These are phyloP conservation scores for Camponotus vicinus DNA, from an alignment of 1,140 invertebrate genomes.

Conservation along the genomic window DNA sequence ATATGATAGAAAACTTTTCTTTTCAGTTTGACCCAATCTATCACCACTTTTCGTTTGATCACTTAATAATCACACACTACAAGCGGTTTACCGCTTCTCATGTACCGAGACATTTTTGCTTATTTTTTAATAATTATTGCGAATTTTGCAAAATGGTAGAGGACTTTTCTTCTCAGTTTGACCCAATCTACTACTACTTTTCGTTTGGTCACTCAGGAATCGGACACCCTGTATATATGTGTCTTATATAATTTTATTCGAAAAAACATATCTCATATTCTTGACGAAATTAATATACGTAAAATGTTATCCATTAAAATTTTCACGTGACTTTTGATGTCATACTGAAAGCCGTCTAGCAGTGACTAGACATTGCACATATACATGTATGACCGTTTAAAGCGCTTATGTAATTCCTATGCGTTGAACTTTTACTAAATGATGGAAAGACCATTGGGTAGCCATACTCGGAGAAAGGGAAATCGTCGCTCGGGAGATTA, in stretches of 20 bases:
- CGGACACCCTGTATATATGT: neutral
- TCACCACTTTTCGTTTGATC: no score
- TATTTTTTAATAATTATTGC: no score
- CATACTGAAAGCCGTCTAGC: neutral
- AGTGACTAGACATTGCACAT: neutral
- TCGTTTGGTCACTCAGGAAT: no score
- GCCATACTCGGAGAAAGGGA: constrained; percentile 46
- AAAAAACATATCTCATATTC: neutral
- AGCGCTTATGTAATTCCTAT: constrained; percentile 41
- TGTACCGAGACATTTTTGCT: no score
- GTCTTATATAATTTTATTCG: neutral
- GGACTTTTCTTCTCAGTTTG: no score
- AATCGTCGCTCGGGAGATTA: constrained; percentile 29
- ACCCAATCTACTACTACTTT: no score
- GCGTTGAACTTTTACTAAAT: constrained; percentile 39
- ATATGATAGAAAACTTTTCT: no score
- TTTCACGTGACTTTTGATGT: constrained; percentile 24
- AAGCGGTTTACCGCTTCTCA: no score
- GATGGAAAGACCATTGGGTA: constrained; percentile 37
- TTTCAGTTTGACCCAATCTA: no score
- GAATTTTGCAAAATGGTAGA: no score
- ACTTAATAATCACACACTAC: no score
- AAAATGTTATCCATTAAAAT: neutral
- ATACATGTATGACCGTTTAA: neutral
- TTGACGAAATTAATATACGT: neutral